Base-by-base conservation (phyloP, 2,888 invertebrate genomes). In the Cryptocephalus moraei region DNA sequence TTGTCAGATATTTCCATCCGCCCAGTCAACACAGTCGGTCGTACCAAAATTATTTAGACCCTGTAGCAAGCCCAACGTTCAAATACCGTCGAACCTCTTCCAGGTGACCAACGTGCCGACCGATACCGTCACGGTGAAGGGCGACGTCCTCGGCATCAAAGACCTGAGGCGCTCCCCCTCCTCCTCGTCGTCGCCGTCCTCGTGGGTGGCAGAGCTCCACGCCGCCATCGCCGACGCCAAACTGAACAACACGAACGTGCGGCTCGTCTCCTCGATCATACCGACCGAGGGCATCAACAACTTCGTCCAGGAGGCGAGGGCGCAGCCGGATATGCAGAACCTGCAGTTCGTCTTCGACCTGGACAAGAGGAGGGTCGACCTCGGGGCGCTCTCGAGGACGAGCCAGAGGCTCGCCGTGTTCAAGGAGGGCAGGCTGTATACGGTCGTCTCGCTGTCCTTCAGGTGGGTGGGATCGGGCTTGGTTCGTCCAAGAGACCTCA, bases 291-390 rank as follows among this genome's bases (percentile, higher is more conserved):
- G 70, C 9, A 60, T 64, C 13, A 47, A 39, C 2, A 65, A 66
- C 46, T 70, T 70, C 53, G 53, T 60, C 0, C 52, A 61, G 39
- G 62, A 62, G 43, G 49, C 69, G 2, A 57, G 59, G 34, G 49
- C 55, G 1, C 47, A 56, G 12, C 53, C 59, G 4, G 57, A 64
- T 33, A 60, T 62, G 49, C 51, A 56, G 11, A 49, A 53, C 39
- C 51, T 67, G 8, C 56, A 62, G 47, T 56, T 66, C 46, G 66
- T 88, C 8, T 75, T 84, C 34, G 78, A 87, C 46, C 66, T 22
- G 22, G 22, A 22, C 22, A 22, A 22, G 22, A 22, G 6, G 22
- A 22, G 6, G 22, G 22, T 22, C 22, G 22, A 22, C 22, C 22
- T 22, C 22, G 2, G 22, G 22, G 22, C 22, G 22, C 22, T 22